These are phyloP conservation scores for Megalops cyprinoides DNA, from an alignment of 2,797 vertebrate species.

Conservation along the genomic window DNA sequence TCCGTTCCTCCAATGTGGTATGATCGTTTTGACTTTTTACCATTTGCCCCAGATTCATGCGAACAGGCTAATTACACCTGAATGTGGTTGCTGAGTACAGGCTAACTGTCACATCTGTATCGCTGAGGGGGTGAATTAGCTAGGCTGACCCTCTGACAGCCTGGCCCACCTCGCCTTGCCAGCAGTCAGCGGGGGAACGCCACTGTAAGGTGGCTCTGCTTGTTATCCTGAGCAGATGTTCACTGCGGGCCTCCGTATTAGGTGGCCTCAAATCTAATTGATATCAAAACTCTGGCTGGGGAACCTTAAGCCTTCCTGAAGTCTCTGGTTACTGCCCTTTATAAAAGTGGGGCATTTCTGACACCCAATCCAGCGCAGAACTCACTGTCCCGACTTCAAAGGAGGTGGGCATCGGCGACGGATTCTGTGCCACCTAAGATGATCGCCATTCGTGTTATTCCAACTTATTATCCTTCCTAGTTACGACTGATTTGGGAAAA, in stretches of 20 bases:
- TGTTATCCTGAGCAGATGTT: conserved; percentile 66
- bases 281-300: conserved; percentile 71
- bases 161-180: neutral
- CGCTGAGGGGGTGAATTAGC: too few species aligned
- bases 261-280: conserved; percentile 72
- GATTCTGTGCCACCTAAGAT: conserved; percentile 67
- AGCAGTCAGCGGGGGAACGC: neutral
- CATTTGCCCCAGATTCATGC: too few species aligned
- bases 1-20: too few species aligned
- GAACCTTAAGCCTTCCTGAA: conserved; percentile 59
- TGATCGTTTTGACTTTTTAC: too few species aligned
- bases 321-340: conserved; percentile 66
- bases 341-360: conserved; percentile 51
- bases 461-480: conserved; percentile 43
- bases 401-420: conserved; percentile 48
- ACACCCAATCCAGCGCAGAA: conserved; percentile 53
- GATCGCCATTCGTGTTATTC: conserved; percentile 52
- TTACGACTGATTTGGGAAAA: conserved; percentile 59
- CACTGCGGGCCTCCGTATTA: conserved; percentile 57
- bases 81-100: too few species aligned
- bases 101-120: neutral
- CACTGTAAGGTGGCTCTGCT: conserved; percentile 51
- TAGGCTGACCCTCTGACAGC: neutral
- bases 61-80: too few species aligned
- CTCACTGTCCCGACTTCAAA: conserved; percentile 77